These are phyloP conservation scores for Pteruthius melanotis DNA, from an alignment of 2,113 vertebrate species.

Conservation along the genomic window DNA sequence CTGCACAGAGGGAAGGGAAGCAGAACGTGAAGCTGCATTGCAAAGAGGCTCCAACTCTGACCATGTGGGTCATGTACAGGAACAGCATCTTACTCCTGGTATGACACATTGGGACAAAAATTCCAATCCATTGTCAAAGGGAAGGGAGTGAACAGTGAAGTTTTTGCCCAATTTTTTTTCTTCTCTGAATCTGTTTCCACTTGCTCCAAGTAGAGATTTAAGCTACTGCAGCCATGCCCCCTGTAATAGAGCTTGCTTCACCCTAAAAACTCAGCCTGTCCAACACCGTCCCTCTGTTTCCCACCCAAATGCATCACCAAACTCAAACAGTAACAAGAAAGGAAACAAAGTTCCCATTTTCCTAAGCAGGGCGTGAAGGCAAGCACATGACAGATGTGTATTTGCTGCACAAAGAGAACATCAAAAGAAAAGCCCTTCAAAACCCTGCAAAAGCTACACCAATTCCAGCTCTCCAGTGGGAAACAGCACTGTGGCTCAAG, in stretches of 20 bases:
- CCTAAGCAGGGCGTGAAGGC: not conserved
- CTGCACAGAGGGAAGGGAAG: not conserved
- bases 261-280: not conserved
- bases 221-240: not conserved
- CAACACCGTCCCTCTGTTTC: not conserved
- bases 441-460: not conserved
- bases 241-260: not conserved
- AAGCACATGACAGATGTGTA: not conserved
- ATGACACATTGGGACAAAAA: not conserved
- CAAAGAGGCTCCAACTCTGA: not conserved
- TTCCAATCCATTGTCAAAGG: not conserved
- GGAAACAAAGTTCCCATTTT: not conserved
- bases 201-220: not conserved
- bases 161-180: not conserved
- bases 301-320: not conserved
- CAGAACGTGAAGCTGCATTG: accelerated
- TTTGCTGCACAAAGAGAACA: not conserved
- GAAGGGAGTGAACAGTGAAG: not conserved
- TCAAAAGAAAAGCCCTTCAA: not conserved
- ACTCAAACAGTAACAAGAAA: not conserved
- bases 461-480: not conserved
- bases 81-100: not conserved
- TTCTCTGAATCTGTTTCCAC: not conserved
- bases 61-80: accelerated
- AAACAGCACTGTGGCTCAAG: not conserved